These are phyloP conservation scores for Phaedon cochleariae DNA, from an alignment of 2,888 invertebrate genomes.

Conservation along the genomic window DNA sequence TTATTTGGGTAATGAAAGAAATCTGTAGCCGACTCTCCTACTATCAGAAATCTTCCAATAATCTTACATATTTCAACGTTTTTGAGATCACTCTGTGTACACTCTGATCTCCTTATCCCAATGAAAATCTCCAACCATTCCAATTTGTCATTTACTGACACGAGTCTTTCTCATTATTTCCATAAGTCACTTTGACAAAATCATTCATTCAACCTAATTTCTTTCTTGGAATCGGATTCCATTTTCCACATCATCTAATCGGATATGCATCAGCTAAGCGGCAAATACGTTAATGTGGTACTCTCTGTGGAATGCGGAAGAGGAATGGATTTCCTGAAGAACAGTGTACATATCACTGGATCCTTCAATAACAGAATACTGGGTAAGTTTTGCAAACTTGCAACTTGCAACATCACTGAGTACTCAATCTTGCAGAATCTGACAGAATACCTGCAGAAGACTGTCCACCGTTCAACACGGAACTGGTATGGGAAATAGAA, in stretches of 20 bases:
- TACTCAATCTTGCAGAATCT: slow-evolving; percentile 66
- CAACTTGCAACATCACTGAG: too few species aligned
- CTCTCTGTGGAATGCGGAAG: slow-evolving; percentile 74
- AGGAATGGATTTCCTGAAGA: slow-evolving; percentile 57
- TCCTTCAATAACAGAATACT: slow-evolving; percentile 57
- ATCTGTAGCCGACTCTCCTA: too few species aligned
- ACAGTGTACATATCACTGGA: slow-evolving; percentile 53
- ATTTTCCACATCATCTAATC: too few species aligned
- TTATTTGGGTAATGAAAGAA: too few species aligned
- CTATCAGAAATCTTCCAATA: too few species aligned
- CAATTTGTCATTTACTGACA: too few species aligned
- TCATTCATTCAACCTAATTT: slow-evolving; percentile 11
- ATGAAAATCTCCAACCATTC: too few species aligned
- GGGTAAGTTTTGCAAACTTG: slow-evolving; percentile 36
- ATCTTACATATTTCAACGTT: too few species aligned
- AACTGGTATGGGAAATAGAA: slow-evolving; percentile 82
- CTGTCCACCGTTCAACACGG: slow-evolving; percentile 73
- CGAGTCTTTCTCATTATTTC: too few species aligned
- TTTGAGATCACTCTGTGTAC: too few species aligned
- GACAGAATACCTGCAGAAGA: slow-evolving; percentile 69
- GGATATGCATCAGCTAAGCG: slow-evolving; percentile 71
- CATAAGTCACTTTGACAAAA: background rate
- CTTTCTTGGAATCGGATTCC: slow-evolving; percentile 8
- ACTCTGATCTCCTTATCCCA: too few species aligned
- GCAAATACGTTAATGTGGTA: slow-evolving; percentile 72